Evolutionary conservation across 2,888 invertebrate genomes (phyloP).

Genomic region (Archips xylosteana): DNA sequence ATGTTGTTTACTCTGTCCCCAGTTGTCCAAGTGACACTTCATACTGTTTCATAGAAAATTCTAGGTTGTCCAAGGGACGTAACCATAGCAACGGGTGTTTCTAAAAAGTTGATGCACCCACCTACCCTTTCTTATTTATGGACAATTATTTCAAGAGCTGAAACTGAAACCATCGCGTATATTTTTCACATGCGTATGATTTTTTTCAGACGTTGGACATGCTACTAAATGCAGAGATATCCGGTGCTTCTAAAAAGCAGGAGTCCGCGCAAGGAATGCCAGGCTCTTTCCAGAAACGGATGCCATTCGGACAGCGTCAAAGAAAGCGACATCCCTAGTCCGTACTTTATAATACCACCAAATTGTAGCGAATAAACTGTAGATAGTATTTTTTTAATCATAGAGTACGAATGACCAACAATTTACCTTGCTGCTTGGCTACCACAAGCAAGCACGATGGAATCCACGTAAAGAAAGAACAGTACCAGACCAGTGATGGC

Average conservation of each 20-base stretch:
- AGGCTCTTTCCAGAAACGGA: conserved; percentile 49
- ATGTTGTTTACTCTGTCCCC: too few relatives aligned
- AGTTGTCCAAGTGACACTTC: too few relatives aligned
- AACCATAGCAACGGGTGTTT: too few relatives aligned
- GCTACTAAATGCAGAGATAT: conserved; percentile 65
- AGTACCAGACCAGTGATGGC: too few relatives aligned
- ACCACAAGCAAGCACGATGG: too few relatives aligned
- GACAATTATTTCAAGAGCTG: too few relatives aligned
- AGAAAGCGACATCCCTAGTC: conserved; percentile 46
- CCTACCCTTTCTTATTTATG: too few relatives aligned
- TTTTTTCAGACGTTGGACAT: conserved; percentile 67
- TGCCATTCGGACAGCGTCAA: conserved; percentile 60
- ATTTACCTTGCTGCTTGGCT: neutral
- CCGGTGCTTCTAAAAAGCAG: conserved; percentile 39
- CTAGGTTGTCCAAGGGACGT: too few relatives aligned
- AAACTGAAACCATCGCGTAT: neutral
- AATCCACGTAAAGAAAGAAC: too few relatives aligned
- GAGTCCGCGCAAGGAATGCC: conserved; percentile 50
- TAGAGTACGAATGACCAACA: neutral
- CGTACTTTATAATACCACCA: neutral
- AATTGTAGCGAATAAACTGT: conserved; percentile 15
- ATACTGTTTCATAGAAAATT: too few relatives aligned
- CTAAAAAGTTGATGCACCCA: too few relatives aligned
- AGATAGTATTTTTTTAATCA: conserved; percentile 13
- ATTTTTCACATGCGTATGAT: neutral